phyloP scores from a whole-genome alignment of 1,140 invertebrate genomes.

The Leguminivora glycinivorella region DNA sequence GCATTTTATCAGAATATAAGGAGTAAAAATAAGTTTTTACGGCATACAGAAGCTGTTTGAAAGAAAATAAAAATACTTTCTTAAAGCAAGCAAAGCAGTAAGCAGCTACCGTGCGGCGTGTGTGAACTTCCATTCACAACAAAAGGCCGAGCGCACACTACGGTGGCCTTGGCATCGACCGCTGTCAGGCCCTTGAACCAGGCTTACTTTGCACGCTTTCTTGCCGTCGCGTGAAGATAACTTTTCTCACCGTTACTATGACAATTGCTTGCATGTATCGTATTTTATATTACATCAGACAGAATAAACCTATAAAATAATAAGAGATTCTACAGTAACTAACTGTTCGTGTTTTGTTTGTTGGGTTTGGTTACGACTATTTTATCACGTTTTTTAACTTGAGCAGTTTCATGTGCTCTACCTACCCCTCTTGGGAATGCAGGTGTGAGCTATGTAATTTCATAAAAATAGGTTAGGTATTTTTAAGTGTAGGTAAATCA shows the following conservation, averaged over 20 bases:
- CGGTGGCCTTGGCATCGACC: slow-evolving; percentile 6
- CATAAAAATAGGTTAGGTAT: too few relatives aligned
- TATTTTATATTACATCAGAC: not conserved
- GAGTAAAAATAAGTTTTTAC: too few relatives aligned
- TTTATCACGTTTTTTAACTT: too few relatives aligned
- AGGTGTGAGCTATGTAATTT: too few relatives aligned
- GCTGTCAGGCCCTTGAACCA: slow-evolving; percentile 13
- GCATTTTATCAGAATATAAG: too few relatives aligned
- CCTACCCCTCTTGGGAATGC: too few relatives aligned
- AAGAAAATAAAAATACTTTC: not conserved
- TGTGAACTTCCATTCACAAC: not conserved
- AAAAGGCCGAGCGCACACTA: not conserved
- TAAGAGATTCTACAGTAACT: too few relatives aligned
- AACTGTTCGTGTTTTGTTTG: too few relatives aligned
- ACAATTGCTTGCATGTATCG: not conserved
- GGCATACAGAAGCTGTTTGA: not conserved
- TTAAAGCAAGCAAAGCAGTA: too few relatives aligned
- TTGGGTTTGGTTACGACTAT: too few relatives aligned
- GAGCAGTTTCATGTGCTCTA: too few relatives aligned
- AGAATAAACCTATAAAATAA: not conserved
- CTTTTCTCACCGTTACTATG: not conserved
- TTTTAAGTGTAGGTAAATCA: too few relatives aligned
- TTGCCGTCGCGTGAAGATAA: not conserved
- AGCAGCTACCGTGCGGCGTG: not conserved
- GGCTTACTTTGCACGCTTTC: not conserved